A percentile compares a stretch with the other conserved stretches of the same genome.
Conservation (phyloP, 2,888 invertebrate species). For the Drosophila cyrtoloma region DNA sequence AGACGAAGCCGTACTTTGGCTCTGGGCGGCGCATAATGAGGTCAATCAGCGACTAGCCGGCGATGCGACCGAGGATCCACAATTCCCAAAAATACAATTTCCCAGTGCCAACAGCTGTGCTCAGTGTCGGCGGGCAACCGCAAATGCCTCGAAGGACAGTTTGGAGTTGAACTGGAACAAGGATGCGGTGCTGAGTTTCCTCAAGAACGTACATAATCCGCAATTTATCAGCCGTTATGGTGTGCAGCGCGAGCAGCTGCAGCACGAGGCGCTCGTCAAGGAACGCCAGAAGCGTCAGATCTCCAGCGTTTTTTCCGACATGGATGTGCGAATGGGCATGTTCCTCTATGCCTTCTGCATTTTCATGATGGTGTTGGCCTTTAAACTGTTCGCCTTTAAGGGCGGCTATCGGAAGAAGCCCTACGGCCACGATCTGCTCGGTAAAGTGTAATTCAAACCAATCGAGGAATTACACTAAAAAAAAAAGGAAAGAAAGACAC, state of each 20-base stretch:
- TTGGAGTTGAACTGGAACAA: slow-evolving; percentile 81
- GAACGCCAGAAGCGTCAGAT: slow-evolving; percentile 82
- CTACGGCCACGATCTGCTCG: slow-evolving; percentile 89
- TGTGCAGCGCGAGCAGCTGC: slow-evolving; percentile 71
- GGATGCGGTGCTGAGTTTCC: slow-evolving; percentile 80
- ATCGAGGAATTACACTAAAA: not conserved
- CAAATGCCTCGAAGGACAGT: slow-evolving; percentile 30
- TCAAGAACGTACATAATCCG: slow-evolving; percentile 83
- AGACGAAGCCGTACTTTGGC: slow-evolving; percentile 94
- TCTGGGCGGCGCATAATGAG: slow-evolving; percentile 97
- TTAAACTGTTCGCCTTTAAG: slow-evolving; percentile 89
- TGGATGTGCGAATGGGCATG: slow-evolving; percentile 91
- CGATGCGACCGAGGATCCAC: slow-evolving; percentile 95
- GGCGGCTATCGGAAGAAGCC: slow-evolving; percentile 89
- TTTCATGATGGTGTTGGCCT: slow-evolving; percentile 90
- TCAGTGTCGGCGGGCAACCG: slow-evolving; percentile 86
- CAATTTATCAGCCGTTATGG: slow-evolving; percentile 82
- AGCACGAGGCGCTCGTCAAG: slow-evolving; percentile 73
- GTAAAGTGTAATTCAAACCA: slow-evolving; percentile 88
- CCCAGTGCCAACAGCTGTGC: slow-evolving; percentile 90
- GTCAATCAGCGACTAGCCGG: slow-evolving; percentile 95
- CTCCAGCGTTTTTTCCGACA: slow-evolving; percentile 83
- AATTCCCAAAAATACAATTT: slow-evolving; percentile 95
- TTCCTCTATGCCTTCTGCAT: slow-evolving; percentile 91
- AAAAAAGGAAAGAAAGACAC: slow-evolving; percentile 25